Evolutionary conservation across 1,140 invertebrate genomes (phyloP).

Genomic region (Acyrthosiphon pisum): DNA sequence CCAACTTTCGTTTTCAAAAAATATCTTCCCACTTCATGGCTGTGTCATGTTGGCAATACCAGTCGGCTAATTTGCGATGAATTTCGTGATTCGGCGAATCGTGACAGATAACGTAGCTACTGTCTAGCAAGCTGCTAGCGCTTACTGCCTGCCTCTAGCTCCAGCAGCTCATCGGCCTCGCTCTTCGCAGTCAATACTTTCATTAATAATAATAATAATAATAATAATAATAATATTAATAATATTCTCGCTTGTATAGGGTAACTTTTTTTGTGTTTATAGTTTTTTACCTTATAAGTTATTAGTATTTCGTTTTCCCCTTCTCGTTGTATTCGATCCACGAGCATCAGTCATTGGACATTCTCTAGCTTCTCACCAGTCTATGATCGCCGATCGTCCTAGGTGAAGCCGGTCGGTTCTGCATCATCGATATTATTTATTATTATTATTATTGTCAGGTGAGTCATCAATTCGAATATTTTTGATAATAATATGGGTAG

Average conservation of each 20-base stretch:
- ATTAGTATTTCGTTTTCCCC: background rate
- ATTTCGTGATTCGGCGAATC: conserved; percentile 41
- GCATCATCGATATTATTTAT: background rate
- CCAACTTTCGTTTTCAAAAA: background rate
- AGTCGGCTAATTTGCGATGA: conserved; percentile 34
- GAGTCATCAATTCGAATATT: conserved; percentile 40
- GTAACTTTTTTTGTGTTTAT: background rate
- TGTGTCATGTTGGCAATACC: conserved; percentile 6
- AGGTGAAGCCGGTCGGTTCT: background rate
- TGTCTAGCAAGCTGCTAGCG: too few species aligned
- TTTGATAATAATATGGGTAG: background rate
- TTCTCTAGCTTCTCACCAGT: background rate
- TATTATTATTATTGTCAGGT: background rate
- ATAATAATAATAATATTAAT: background rate
- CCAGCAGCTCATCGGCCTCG: background rate
- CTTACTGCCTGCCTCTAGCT: background rate
- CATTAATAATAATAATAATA: background rate
- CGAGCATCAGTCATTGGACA: background rate
- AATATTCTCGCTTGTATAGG: background rate
- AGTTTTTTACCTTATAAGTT: conserved; percentile 18
- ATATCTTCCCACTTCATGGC: background rate
- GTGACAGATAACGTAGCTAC: conserved; percentile 38
- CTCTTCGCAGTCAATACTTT: background rate
- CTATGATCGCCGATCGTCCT: background rate
- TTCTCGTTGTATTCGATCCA: background rate